These are phyloP conservation scores for Ictidomys tridecemlineatus DNA, from an alignment of 2,113 vertebrate genomes.

Conservation along the genomic window DNA sequence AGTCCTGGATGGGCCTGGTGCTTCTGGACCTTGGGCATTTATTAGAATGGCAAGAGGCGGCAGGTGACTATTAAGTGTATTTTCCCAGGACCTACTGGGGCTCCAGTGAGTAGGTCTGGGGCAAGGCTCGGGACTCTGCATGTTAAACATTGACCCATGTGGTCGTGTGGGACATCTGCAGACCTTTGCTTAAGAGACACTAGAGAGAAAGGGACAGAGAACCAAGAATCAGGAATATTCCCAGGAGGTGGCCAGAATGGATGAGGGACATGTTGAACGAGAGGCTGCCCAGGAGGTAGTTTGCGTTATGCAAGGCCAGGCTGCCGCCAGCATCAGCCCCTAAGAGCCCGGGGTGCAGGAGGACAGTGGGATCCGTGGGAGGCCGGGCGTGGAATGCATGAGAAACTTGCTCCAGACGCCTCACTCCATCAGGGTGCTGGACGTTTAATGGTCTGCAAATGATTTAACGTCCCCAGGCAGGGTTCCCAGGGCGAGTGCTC, in stretches of 20 bases:
- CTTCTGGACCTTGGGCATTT: background rate
- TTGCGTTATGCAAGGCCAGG: background rate
- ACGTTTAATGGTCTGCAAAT: constrained; percentile 53
- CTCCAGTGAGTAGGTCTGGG: background rate
- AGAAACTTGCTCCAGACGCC: constrained; percentile 19
- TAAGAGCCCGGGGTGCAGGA: background rate
- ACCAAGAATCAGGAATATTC: background rate
- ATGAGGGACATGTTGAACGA: too few species aligned
- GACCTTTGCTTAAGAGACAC: background rate
- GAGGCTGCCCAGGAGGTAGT: background rate
- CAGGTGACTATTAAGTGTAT: background rate
- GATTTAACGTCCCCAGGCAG: constrained; percentile 17
- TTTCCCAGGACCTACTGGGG: background rate
- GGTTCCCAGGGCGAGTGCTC: constrained; percentile 61
- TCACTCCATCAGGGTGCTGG: constrained; percentile 3
- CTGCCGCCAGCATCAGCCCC: rapidly evolving
- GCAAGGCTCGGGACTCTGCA: background rate
- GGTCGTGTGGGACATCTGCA: background rate
- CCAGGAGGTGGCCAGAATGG: background rate
- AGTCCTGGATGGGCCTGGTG: background rate
- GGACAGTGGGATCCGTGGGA: constrained; percentile 21
- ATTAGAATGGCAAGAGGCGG: background rate
- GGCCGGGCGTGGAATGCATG: constrained; percentile 40
- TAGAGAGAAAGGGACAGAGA: background rate
- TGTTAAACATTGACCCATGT: background rate